Conservation (phyloP, 2,888 invertebrate genomes). For the Zelleria hepariella region DNA sequence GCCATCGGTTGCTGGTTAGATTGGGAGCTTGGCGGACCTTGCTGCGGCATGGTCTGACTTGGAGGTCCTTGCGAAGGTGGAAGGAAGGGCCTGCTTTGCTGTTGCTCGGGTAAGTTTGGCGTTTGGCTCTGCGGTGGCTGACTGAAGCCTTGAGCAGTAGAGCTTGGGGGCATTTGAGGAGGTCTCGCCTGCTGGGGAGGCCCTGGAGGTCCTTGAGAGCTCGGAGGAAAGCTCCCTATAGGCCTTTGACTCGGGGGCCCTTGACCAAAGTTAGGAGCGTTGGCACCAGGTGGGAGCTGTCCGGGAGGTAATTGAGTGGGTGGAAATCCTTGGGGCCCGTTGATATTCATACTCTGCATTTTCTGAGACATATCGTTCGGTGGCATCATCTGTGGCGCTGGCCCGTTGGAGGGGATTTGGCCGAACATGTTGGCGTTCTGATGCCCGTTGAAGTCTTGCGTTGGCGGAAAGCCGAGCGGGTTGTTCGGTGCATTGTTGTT, state of each 20-base stretch:
- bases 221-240: conserved; percentile 11
- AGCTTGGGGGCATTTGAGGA: conserved; percentile 22
- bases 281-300: conserved; percentile 34
- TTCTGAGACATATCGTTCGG: conserved; percentile 54
- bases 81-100: neutral
- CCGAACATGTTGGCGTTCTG: conserved; percentile 51
- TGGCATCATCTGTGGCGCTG: conserved; percentile 21
- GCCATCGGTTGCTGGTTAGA: conserved; percentile 17
- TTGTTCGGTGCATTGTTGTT: conserved; percentile 60
- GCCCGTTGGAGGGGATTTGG: conserved; percentile 22
- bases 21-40: neutral
- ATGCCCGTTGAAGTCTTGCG: conserved; percentile 55
- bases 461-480: conserved; percentile 39
- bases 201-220: conserved; percentile 17
- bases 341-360: conserved; percentile 59
- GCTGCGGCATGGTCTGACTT: conserved; percentile 1
- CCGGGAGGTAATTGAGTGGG: conserved; percentile 45
- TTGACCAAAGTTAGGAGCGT: conserved; percentile 33
- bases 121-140: conserved; percentile 14
- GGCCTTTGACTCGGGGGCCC: conserved; percentile 35
- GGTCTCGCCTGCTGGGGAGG: conserved; percentile 27
- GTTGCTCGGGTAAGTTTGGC: conserved; percentile 6
- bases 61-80: conserved; percentile 6
- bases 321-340: conserved; percentile 50
- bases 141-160: conserved; percentile 12